Evolutionary conservation across 2,797 vertebrate species (phyloP).

Genomic region (Novumbra hubbsi): DNA sequence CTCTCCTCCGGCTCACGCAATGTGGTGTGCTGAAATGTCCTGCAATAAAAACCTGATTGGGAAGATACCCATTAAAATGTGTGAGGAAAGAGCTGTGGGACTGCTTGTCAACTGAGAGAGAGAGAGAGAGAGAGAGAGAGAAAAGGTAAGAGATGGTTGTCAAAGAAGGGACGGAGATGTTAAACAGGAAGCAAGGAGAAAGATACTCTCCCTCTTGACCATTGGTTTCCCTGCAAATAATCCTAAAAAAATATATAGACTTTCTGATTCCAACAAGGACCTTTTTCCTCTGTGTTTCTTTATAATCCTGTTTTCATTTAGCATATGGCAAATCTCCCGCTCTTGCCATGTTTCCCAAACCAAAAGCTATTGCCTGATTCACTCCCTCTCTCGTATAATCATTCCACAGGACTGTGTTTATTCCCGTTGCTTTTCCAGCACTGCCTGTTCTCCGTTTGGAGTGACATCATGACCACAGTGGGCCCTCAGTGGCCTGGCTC

Average conservation of each 20-base stretch:
- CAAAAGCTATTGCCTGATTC: constrained; percentile 78
- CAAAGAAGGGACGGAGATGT: neutral
- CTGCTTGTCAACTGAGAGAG: constrained; percentile 34
- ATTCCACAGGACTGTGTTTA: constrained; percentile 63
- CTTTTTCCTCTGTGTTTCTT: constrained; percentile 39
- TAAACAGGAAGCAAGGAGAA: constrained; percentile 8
- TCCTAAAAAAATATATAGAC: constrained; percentile 13
- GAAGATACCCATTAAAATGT: constrained; percentile 76
- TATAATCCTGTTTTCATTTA: constrained; percentile 74
- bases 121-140: constrained; percentile 22
- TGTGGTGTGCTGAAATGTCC: constrained; percentile 80
- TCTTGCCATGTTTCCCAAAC: constrained; percentile 72
- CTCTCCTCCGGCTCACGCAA: constrained; percentile 75
- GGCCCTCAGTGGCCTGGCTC: constrained; percentile 44
- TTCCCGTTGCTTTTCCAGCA: constrained; percentile 45
- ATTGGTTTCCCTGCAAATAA: constrained; percentile 52
- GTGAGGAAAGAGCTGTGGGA: constrained; percentile 48
- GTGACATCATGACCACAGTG: constrained; percentile 66
- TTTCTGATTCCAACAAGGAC: constrained; percentile 21
- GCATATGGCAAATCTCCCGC: constrained; percentile 71
- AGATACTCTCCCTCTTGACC: constrained; percentile 47
- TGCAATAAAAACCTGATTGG: constrained; percentile 78
- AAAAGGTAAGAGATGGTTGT: constrained; percentile 1
- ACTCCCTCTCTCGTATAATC: constrained; percentile 77
- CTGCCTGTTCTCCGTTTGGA: constrained; percentile 58